Conservation (phyloP, 1,140 invertebrate species). For the Coboldia fuscipes region DNA sequence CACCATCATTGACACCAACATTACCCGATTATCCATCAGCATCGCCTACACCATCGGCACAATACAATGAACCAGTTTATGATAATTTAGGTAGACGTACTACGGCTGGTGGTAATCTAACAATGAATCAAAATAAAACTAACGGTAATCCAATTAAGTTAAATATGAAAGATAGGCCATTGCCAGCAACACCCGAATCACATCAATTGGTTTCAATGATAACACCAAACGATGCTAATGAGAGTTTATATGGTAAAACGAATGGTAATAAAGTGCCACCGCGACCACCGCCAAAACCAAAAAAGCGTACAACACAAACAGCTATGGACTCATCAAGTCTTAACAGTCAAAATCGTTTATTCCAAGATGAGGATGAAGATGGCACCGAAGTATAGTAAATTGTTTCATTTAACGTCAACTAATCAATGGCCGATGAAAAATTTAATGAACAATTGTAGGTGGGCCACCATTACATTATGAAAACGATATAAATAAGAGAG, state of each 20-base stretch:
- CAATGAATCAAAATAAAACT: slow-evolving; percentile 46
- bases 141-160: slow-evolving; percentile 20
- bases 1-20: slow-evolving; percentile 30
- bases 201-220: slow-evolving; percentile 3
- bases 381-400: slow-evolving; percentile 52
- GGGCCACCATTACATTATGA: not conserved
- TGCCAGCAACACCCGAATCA: slow-evolving; percentile 28
- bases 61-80: slow-evolving; percentile 50
- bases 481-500: not conserved
- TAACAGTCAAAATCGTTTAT: slow-evolving; percentile 35
- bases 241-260: slow-evolving; percentile 10
- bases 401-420: not conserved
- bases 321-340: slow-evolving; percentile 22
- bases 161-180: slow-evolving; percentile 32
- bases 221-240: slow-evolving; percentile 6
- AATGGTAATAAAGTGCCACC: slow-evolving; percentile 45
- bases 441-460: not conserved
- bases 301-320: slow-evolving; percentile 38
- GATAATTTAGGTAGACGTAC: slow-evolving; percentile 63
- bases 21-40: slow-evolving; percentile 19
- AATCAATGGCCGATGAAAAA: not conserved
- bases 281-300: slow-evolving; percentile 57
- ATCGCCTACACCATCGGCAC: slow-evolving; percentile 27
- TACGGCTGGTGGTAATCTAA: slow-evolving; percentile 67
- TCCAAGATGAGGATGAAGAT: slow-evolving; percentile 68